Base-by-base conservation (phyloP, 1,140 invertebrate species). In the Drosophila ogumai region DNA sequence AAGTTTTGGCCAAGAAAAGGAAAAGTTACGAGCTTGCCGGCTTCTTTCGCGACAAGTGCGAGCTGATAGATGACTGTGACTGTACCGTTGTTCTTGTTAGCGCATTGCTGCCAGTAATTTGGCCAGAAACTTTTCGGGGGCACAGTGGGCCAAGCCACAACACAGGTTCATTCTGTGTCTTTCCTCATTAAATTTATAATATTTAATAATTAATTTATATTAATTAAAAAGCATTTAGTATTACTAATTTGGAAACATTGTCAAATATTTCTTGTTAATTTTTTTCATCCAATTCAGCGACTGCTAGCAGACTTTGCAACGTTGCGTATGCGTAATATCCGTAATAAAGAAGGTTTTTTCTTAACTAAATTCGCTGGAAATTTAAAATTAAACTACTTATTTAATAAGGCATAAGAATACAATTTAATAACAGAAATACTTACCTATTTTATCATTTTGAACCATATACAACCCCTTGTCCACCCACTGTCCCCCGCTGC, bases 11-110 rank as follows among this genome's bases (percentile, higher is more conserved):
- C 10, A 44, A 22, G 55, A 41, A 15, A 22, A 10, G 52, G 52
- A n/a, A 38, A 54, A 54, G 52, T 54, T 54, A 52, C 52, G 32
- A 32, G 50, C 32, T 9, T 9, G 28, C 9, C n/a, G 6, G 47
- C 47, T 50, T 10, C 15, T 10, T 46, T 64, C n/a, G 54, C 61
- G 61, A 59, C 61, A 60, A 60, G 60, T 58, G 57, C n/a, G 36
- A 41, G 54, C 15, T 41, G 32, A 25, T 56, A 12, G 19, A 40
- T 56, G 54, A 41, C 54, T 56, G 54, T 25, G 13, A 56, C 54
- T 41, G 34, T 56, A 25, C 32, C 1, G 25, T 56, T 56, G 59
- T 36, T 50, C 10, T 50, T 50, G 4, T 17, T 28, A 28, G 1
- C 12, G 44, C 28, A 31, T 17, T 19, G 17, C 10, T 36, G 50